phyloP scores from a whole-genome alignment of 1,140 invertebrate genomes.

The Drosophila leontia region DNA sequence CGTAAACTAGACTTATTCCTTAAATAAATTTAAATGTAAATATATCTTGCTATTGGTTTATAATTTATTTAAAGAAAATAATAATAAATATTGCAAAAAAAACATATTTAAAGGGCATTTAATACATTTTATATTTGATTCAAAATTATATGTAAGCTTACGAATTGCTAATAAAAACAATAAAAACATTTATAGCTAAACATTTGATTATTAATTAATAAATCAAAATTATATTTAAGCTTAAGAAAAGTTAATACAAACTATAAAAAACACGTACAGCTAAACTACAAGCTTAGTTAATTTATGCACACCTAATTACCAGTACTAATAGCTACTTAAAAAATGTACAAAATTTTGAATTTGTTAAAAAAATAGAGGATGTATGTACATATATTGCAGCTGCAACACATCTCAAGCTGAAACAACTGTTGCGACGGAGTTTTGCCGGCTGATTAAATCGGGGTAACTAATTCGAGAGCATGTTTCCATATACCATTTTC shows the following conservation, averaged over 20 bases:
- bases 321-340: background rate
- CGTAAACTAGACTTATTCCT: background rate
- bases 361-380: background rate
- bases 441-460: slow-evolving; percentile 73
- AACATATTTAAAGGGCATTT: too few relatives aligned
- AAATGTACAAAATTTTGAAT: background rate
- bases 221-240: too few relatives aligned
- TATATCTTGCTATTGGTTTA: too few relatives aligned
- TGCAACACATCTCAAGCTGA: slow-evolving; percentile 3
- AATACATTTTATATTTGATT: too few relatives aligned
- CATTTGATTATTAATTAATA: too few relatives aligned
- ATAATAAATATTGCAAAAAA: too few relatives aligned
- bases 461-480: slow-evolving; percentile 73
- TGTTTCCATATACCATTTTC: slow-evolving; percentile 24
- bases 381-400: background rate
- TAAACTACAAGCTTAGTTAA: background rate
- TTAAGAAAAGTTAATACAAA: background rate
- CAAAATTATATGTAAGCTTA: too few relatives aligned
- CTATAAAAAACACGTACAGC: background rate
- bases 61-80: too few relatives aligned
- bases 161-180: too few relatives aligned
- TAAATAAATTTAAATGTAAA: too few relatives aligned
- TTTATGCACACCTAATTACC: background rate
- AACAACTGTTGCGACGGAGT: slow-evolving; percentile 33
- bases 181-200: too few relatives aligned